Evolutionary conservation across 2,113 vertebrate genomes (phyloP).

Genomic region (Desmodus rotundus): DNA sequence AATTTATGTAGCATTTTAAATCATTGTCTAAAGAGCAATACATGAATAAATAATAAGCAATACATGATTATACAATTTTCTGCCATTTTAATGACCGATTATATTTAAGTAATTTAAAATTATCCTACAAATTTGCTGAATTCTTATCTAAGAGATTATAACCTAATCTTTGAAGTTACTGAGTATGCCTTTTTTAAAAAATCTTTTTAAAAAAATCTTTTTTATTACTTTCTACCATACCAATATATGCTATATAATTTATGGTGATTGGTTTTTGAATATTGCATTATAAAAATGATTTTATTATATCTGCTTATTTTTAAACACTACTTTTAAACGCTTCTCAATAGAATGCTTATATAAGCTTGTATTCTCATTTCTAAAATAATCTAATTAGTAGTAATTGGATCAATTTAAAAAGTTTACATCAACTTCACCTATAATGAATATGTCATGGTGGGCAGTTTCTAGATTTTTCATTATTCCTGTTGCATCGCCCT

Average conservation of each 20-base stretch:
- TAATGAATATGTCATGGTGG: not conserved
- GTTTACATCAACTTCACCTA: not conserved
- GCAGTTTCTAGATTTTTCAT: not conserved
- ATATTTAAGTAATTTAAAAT: not conserved
- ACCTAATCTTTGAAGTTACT: not conserved
- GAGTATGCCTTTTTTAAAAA: not conserved
- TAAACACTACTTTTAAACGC: not conserved
- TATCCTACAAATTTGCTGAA: not conserved
- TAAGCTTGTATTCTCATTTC: not conserved
- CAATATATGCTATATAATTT: not conserved
- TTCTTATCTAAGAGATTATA: not conserved
- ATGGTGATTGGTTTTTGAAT: not conserved
- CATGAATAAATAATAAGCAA: not conserved
- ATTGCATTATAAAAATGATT: not conserved
- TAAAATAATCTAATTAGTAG: not conserved
- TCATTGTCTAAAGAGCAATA: not conserved
- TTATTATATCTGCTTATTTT: not conserved
- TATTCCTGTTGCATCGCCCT: not conserved
- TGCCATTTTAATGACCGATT: not conserved
- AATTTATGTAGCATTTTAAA: not conserved
- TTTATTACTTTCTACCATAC: not conserved
- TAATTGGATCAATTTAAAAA: not conserved
- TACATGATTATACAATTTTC: not conserved
- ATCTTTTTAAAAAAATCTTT: not conserved
- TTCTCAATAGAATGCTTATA: not conserved